Base-by-base conservation (phyloP, 2,797 vertebrate genomes). In the Tapirus indicus region DNA sequence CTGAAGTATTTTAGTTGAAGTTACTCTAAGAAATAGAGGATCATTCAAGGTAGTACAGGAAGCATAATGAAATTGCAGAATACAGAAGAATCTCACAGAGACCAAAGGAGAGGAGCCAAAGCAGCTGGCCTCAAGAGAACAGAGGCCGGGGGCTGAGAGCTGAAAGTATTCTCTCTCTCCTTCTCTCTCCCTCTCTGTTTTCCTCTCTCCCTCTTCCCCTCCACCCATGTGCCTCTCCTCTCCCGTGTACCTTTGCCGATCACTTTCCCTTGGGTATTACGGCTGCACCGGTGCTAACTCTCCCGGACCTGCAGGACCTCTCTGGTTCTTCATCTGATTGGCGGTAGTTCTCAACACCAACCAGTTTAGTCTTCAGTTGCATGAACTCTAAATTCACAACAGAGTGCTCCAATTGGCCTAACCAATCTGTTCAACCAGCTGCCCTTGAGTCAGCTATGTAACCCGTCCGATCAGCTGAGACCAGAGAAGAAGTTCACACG, bases 1-100 rank as follows among this genome's bases (percentile, higher is more conserved):
- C 21, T 80, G 8, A 83, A 62, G 44, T 58, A 44, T 62, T 90
- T 83, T 49, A 94, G 60, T 54, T 69, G 60, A 94, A 91, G 38
- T 58, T 52, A 74, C 35, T 92, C 49, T 17, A 58, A 95, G 44
- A 90, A 77, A 58, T 44, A 88, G 27, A 88, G 77, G 21, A 54
- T 35, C 49, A 17, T 78, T 54, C 38, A 21, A 79, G 38, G 29
- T 78, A 79, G 38, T 6, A 20, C 6, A 35, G 72, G 52, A 77
- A 84, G 82, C n/a, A 83, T 17, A 77, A 16, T n/a, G 35, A 68
- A n/a, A 27, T 35, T 47, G n/a, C 6, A 52, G 66, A 32, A 32
- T 74, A n/a, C 44, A n/a, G 7, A 85, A 23, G 18, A 49, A 88
- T 58, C 91, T 80, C 32, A 16, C 38, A n/a, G 5, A 56, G 52